phyloP scores from a whole-genome alignment of 1,140 invertebrate genomes.

The Onthophagus taurus region DNA sequence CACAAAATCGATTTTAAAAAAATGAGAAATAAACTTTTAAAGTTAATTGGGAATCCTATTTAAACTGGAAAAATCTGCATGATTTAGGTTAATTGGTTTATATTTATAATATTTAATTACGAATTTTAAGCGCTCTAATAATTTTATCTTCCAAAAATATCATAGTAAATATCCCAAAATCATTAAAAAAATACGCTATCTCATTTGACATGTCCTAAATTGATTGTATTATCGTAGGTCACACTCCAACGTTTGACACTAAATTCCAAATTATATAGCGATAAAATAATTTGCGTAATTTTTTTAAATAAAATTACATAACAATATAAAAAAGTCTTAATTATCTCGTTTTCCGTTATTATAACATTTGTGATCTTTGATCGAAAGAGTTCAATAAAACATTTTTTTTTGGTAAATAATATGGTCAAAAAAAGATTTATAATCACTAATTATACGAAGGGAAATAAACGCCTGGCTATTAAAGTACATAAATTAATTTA shows the following conservation, averaged over 20 bases:
- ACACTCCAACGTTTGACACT: neutral
- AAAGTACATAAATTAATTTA: no score
- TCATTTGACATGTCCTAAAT: constrained; percentile 8
- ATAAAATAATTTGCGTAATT: no score
- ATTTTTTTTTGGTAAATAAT: neutral
- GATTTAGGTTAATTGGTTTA: neutral
- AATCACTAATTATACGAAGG: neutral
- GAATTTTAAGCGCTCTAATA: no score
- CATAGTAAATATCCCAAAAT: constrained; percentile 4
- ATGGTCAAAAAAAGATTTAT: neutral
- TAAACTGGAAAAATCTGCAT: constrained; percentile 1
- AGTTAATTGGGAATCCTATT: neutral
- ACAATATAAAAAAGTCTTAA: neutral
- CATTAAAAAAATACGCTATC: neutral
- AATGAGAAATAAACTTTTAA: neutral
- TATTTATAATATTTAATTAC: no score
- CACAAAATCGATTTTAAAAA: neutral
- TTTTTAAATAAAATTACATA: neutral
- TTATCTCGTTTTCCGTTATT: neutral
- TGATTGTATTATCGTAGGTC: constrained; percentile 10
- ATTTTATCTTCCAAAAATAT: neutral
- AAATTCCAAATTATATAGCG: neutral
- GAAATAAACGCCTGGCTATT: no score
- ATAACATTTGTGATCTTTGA: neutral
- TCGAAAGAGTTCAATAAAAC: neutral